phyloP scores from a whole-genome alignment of 1,140 invertebrate genomes.

The Drosophila tsacasi region DNA sequence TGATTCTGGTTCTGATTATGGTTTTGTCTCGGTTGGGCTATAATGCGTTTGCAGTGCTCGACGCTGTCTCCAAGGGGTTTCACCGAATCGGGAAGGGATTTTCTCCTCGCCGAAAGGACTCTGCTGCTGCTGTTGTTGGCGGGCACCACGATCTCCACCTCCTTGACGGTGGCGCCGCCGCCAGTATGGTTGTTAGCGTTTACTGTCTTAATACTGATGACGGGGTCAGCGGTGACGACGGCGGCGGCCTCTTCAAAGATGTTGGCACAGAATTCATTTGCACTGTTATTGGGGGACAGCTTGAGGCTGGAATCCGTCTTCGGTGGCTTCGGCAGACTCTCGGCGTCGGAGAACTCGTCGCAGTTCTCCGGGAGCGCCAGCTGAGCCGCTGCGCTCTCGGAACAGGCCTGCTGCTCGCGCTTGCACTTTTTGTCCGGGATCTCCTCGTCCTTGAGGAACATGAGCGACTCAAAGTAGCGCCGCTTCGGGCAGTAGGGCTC shows the following conservation, averaged over 20 bases:
- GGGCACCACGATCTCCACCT: slow-evolving; percentile 61
- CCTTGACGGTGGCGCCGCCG: slow-evolving; percentile 53
- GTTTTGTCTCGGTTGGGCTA: slow-evolving; percentile 26
- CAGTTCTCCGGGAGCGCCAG: slow-evolving; percentile 47
- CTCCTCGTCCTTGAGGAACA: slow-evolving; percentile 83
- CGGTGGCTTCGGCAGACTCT: slow-evolving; percentile 60
- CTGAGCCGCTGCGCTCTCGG: slow-evolving; percentile 43
- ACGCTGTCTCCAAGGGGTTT: slow-evolving; percentile 18
- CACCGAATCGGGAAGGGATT: slow-evolving; percentile 48
- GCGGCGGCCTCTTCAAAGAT: slow-evolving; percentile 66
- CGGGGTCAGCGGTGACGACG: slow-evolving; percentile 44
- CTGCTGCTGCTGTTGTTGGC: slow-evolving; percentile 32
- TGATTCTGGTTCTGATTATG: slow-evolving; percentile 12
- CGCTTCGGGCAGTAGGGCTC: slow-evolving; percentile 82
- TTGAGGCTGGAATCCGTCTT: slow-evolving; percentile 57
- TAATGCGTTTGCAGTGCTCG: slow-evolving; percentile 43
- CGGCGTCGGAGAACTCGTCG: slow-evolving; percentile 68
- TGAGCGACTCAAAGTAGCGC: slow-evolving; percentile 80
- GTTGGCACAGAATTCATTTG: slow-evolving; percentile 71
- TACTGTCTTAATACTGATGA: slow-evolving; percentile 72
- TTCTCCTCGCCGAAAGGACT: slow-evolving; percentile 53
- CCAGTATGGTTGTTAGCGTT: slow-evolving; percentile 47
- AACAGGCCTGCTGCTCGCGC: slow-evolving; percentile 50
- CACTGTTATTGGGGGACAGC: slow-evolving; percentile 65
- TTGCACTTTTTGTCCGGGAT: slow-evolving; percentile 71